These are phyloP conservation scores for Cephus rjabovi DNA, from an alignment of 2,888 invertebrate genomes.

Conservation along the genomic window DNA sequence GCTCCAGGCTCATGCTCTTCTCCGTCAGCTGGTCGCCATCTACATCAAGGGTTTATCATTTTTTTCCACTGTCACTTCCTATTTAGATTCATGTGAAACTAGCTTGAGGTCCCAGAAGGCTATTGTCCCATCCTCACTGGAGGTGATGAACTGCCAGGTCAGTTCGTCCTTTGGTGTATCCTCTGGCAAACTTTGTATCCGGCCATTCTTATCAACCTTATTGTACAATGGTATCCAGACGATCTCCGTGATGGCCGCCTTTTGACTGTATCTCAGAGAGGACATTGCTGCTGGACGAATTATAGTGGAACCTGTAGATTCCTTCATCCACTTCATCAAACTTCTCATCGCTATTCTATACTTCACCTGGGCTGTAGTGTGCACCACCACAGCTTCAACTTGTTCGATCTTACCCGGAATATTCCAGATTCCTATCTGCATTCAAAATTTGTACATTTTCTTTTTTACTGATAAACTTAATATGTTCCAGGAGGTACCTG, in stretches of 20 bases:
- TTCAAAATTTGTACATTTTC: neutral
- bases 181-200: conserved; percentile 63
- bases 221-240: conserved; percentile 77
- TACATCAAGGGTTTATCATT: neutral
- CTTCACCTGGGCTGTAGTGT: conserved; percentile 74
- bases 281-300: conserved; percentile 74
- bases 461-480: neutral
- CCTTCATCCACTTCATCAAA: conserved; percentile 78
- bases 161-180: conserved; percentile 55
- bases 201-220: conserved; percentile 72
- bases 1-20: neutral
- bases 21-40: conserved; percentile 3
- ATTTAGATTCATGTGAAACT: neutral
- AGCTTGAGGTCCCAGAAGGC: conserved; percentile 79
- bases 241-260: conserved; percentile 74
- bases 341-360: conserved; percentile 73
- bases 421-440: conserved; percentile 78
- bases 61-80: neutral
- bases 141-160: conserved; percentile 75
- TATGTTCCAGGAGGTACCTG: conserved; percentile 44
- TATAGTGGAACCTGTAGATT: conserved; percentile 70
- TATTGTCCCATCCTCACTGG: conserved; percentile 76
- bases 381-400: conserved; percentile 73
- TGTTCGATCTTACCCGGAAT: conserved; percentile 73
- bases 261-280: conserved; percentile 73